Evolutionary conservation across 2,113 vertebrate species (phyloP), one percentile per base, ranked within the genome.

Genomic region (Hipposideros armiger): DNA sequence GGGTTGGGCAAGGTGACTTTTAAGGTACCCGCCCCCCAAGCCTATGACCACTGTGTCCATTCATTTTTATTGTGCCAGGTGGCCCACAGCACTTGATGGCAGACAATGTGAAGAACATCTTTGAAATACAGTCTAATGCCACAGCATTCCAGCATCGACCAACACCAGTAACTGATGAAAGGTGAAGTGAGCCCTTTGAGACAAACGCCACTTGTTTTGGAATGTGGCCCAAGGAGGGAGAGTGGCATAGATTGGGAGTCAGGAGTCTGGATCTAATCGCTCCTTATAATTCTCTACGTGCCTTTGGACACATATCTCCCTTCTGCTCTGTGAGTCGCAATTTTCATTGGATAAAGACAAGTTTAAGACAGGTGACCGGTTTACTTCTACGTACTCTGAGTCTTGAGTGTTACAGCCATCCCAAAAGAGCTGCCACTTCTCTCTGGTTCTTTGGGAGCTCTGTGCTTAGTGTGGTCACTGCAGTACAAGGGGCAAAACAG

Each of bases 281-380:
- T 52, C 32, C 11, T 88, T 67, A 1, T 40, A 73, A 85, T 42
- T 85, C 36, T 54, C 81, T 26, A 5, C 15, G 28, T 72, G 45
- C 13, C 2, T 30, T 52, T 60, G 47, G 24, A 14, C 14, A 86
- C 7, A 62, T 17, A 86, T 8, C 73, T 14, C 1, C 32, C 11
- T 58, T 92, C 17, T 36, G 60, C 77, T 72, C 16, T 85, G 40
- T 7, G 28, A 70, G 40, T 52, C 19, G 26, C 3, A 60, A 22
- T 85, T 94, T 95, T 90, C 36, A 40, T 62, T 80, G 26, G 45
- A 91, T 32, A 56, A 70, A n/a, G 20, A 73, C 50, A 54, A 70
- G 0, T 66, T 87, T 86, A 66, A 90, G 83, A 52, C 30, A 19
- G n/a, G 16, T 73, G 24, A 30, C 52, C 45, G 26, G 24, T 17